Evolutionary conservation across 2,888 invertebrate species (phyloP).

Genomic region (Drosophila mimetica): DNA sequence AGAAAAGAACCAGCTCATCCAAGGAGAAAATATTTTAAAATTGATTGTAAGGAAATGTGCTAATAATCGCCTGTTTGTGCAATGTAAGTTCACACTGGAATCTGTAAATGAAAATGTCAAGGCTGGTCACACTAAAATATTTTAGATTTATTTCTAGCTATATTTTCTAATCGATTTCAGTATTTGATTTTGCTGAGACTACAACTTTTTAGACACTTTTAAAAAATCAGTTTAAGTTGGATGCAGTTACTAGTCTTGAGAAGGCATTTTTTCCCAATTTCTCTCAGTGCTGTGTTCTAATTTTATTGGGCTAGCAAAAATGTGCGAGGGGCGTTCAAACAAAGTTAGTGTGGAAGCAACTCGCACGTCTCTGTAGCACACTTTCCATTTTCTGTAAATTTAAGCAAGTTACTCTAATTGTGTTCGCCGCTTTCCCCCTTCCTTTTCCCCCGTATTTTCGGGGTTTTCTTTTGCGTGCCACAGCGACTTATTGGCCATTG

Average conservation of each 20-base stretch:
- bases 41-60: not conserved
- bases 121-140: not conserved
- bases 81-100: not conserved
- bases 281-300: constrained; percentile 50
- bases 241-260: too few species aligned
- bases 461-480: constrained; percentile 66
- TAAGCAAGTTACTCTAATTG: constrained; percentile 40
- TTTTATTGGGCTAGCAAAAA: constrained; percentile 60
- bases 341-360: constrained; percentile 41
- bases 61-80: not conserved
- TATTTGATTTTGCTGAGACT: too few species aligned
- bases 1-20: not conserved
- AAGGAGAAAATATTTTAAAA: not conserved
- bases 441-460: constrained; percentile 47
- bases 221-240: too few species aligned
- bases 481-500: constrained; percentile 73
- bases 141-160: not conserved
- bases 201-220: too few species aligned
- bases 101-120: not conserved
- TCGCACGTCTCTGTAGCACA: constrained; percentile 42
- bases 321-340: constrained; percentile 46
- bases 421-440: constrained; percentile 26
- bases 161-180: not conserved
- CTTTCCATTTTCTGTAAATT: constrained; percentile 60
- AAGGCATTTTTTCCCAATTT: not conserved